These are phyloP conservation scores for Copidosoma aretas DNA, from an alignment of 2,888 invertebrate species.

Conservation along the genomic window DNA sequence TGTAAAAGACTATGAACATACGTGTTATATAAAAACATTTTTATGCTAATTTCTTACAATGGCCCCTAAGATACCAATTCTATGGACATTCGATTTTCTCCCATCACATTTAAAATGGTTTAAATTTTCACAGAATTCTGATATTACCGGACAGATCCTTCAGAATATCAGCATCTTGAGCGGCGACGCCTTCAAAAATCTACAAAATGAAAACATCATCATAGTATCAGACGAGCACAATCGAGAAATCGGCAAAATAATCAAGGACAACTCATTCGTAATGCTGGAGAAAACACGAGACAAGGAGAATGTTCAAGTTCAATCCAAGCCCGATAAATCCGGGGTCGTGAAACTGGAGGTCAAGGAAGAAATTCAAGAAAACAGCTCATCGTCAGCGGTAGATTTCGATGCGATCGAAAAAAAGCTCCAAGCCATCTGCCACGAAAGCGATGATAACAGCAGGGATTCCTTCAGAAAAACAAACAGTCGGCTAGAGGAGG, in stretches of 20 bases:
- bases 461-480: conserved; percentile 15
- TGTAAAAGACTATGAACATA: no score
- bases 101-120: background rate
- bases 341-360: conserved; percentile 43
- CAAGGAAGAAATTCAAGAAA: conserved; percentile 44
- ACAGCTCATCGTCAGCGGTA: conserved; percentile 37
- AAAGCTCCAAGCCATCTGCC: conserved; percentile 49
- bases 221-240: conserved; percentile 46
- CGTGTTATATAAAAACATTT: no score
- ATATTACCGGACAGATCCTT: conserved; percentile 30
- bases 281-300: conserved; percentile 33
- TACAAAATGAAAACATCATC: conserved; percentile 43
- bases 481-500: conserved; percentile 7
- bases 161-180: conserved; percentile 35
- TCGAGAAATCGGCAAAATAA: conserved; percentile 41
- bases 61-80: no score
- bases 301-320: conserved; percentile 40
- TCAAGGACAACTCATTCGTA: conserved; percentile 40
- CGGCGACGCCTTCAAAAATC: conserved; percentile 34
- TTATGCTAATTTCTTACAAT: no score
- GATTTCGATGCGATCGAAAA: conserved; percentile 55
- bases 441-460: conserved; percentile 35
- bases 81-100: no score
- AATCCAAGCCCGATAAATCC: background rate
- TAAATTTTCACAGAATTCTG: conserved; percentile 21